Base-by-base conservation (phyloP, 2,888 invertebrate genomes). In the Nemotelus nigrinus region DNA sequence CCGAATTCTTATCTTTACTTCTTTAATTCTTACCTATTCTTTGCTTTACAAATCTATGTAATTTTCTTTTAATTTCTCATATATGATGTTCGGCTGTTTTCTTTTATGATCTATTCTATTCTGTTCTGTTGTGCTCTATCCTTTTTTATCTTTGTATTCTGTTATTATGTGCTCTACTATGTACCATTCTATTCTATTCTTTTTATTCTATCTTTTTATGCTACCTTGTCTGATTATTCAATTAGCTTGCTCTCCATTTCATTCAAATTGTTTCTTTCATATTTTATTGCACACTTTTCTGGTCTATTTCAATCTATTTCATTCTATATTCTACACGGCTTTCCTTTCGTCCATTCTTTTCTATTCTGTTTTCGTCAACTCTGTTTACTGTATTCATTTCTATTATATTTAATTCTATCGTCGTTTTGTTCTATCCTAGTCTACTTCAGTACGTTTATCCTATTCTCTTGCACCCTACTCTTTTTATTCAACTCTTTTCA, bases 251-350 rank as follows among this genome's bases (percentile, higher is more conserved):
- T 25, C n/a, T 63, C 25, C 50, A 25, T 44, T 2, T 47, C 44
- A 1, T 76, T 7, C 39, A n/a, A 57, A 68, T 47, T 70, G 3
- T 39, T 58, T 53, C 8, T 0, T 47, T 41, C 50, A 8, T 2
- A n/a, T 44, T 76, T 10, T n/a, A 3, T 48, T 43, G 39, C 43
- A 10, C 76, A 45, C 57, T 2, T n/a, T n/a, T 71, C 44, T 72
- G 44, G 43, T 25, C n/a, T 60, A 45, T 65, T 74, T 5, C 25
- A 43, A 3, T 58, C 39, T 76, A 48, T 71, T 48, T 71, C 47
- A 48, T 77, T 45, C 48, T 50, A 53, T 50, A 44, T n/a, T 71
- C 44, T 72, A 25, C 43, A 8, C n/a, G 50, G 41, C 64, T 74
- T 5, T 41, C 10, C 0, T 58, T 45, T 76, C 10, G 64, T 48